Percentiles rank a stretch among this genome's conserved stretches.
phyloP scores from a whole-genome alignment of 2,797 vertebrate genomes.

The Cuniculus paca region DNA sequence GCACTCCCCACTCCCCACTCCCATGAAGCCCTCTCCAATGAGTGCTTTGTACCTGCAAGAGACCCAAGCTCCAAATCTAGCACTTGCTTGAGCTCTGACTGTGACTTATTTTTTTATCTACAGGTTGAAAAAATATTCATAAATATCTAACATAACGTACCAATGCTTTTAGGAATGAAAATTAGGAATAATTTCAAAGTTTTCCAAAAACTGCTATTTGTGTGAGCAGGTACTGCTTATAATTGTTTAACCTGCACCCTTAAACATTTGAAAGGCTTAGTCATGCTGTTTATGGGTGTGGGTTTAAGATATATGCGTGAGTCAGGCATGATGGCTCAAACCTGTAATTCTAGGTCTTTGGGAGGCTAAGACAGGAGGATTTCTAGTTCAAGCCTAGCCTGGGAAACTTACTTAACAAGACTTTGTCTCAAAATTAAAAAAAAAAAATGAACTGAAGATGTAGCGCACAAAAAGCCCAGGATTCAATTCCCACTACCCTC shows the following conservation, averaged over 20 bases:
- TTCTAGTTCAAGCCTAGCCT: background rate
- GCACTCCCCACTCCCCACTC: background rate
- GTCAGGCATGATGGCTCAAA: background rate
- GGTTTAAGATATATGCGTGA: background rate
- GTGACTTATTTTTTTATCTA: conserved; percentile 1
- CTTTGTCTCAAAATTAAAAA: background rate
- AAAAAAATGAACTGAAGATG: background rate
- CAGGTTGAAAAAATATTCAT: background rate
- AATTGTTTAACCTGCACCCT: background rate
- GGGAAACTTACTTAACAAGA: background rate
- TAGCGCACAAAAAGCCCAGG: background rate
- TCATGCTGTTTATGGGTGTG: background rate
- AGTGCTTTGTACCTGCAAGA: background rate
- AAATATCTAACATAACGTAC: background rate
- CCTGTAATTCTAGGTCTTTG: background rate
- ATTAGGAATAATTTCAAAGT: background rate
- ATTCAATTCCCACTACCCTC: background rate
- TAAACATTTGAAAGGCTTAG: background rate
- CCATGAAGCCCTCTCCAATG: accelerated
- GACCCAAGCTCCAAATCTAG: background rate
- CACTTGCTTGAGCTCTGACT: background rate
- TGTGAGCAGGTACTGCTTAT: background rate
- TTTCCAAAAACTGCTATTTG: background rate
- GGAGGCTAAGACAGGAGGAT: background rate
- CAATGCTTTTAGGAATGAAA: background rate